Conservation (phyloP, 1,140 invertebrate species). For the Eufriesea mexicana region DNA sequence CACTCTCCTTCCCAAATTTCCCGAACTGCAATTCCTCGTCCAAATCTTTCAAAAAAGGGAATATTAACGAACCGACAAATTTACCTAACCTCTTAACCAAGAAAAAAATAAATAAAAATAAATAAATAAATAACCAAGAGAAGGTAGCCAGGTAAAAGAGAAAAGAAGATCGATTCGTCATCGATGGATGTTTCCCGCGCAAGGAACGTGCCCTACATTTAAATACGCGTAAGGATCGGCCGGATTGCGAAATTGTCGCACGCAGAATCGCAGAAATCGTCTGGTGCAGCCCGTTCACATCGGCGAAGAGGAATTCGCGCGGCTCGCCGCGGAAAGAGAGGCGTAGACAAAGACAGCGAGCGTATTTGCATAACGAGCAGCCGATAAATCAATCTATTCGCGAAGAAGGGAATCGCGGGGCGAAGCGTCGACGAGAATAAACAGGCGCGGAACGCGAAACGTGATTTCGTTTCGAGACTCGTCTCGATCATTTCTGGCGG, state of each 20-base stretch:
- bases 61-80: too few relatives aligned
- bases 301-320: background rate
- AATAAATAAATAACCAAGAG: too few relatives aligned
- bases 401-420: constrained; percentile 14
- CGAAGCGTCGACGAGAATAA: background rate
- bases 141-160: too few relatives aligned
- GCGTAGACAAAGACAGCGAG: background rate
- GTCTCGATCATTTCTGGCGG: constrained; percentile 6
- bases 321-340: background rate
- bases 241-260: background rate
- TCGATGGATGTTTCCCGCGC: background rate
- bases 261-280: background rate
- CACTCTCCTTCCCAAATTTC: too few relatives aligned
- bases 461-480: constrained; percentile 1
- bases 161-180: background rate
- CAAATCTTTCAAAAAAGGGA: too few relatives aligned
- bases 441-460: background rate
- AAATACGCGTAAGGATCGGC: background rate
- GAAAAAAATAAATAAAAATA: too few relatives aligned
- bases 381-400: constrained; percentile 51
- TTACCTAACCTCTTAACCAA: too few relatives aligned
- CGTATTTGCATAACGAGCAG: constrained; percentile 38
- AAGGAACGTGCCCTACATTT: background rate
- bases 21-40: too few relatives aligned
- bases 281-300: background rate